A percentile compares a stretch with the other conserved stretches of the same genome.
Conservation (phyloP, 2,113 vertebrate species). For the Accipiter cooperii region DNA sequence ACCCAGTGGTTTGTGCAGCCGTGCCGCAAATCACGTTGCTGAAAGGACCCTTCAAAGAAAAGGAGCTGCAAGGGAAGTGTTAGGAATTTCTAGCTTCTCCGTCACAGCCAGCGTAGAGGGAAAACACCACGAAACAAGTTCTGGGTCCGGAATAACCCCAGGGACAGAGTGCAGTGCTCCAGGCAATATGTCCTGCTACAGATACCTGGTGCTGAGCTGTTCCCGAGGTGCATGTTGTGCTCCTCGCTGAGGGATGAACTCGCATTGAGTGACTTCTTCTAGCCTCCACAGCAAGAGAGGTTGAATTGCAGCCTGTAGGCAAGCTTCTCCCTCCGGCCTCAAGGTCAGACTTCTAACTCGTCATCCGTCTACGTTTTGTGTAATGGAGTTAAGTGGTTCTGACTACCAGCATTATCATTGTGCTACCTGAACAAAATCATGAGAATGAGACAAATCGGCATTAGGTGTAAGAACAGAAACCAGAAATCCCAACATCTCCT, state of each 20-base stretch:
- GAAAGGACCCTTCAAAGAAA: background rate
- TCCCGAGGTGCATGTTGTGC: accelerated
- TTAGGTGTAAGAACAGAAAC: background rate
- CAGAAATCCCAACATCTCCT: background rate
- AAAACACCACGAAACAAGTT: background rate
- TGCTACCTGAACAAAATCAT: background rate
- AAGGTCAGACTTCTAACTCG: background rate
- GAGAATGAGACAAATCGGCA: background rate
- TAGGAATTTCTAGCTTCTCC: background rate
- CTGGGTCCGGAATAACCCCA: background rate
- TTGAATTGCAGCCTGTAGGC: background rate
- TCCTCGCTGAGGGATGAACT: background rate
- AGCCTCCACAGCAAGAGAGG: background rate
- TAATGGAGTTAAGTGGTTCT: background rate
- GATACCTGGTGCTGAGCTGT: background rate
- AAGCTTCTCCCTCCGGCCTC: background rate
- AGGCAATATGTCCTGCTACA: background rate
- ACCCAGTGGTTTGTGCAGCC: background rate
- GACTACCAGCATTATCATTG: background rate
- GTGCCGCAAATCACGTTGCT: background rate
- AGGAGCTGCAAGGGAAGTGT: background rate
- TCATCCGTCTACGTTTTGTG: background rate
- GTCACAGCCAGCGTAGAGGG: background rate
- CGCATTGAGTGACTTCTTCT: background rate
- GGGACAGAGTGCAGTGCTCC: background rate